Percentiles rank a stretch among this genome's conserved stretches.
Evolutionary conservation across 2,888 invertebrate species (phyloP).

Genomic region (Zaprionus bogoriensis): DNA sequence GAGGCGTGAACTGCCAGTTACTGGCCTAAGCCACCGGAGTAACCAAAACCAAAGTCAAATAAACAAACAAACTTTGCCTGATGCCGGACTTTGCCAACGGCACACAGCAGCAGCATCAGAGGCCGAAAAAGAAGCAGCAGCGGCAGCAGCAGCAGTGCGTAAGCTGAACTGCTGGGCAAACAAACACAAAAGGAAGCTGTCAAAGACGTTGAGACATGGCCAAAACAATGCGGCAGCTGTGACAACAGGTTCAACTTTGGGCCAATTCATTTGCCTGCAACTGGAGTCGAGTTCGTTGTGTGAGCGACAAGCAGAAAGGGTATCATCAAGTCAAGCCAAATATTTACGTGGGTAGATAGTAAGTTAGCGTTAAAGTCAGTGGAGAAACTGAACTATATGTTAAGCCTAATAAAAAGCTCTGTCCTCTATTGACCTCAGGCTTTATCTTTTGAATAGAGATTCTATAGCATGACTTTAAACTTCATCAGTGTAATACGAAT

Average conservation of each 20-base stretch:
- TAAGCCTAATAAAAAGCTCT: no score
- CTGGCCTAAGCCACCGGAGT: constrained; percentile 4
- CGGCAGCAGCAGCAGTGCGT: constrained; percentile 19
- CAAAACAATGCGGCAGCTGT: constrained; percentile 39
- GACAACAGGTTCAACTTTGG: constrained; percentile 34
- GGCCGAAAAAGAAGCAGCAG: constrained; percentile 4
- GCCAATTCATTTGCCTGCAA: constrained; percentile 26
- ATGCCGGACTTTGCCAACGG: constrained; percentile 22
- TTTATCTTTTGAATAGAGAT: no score
- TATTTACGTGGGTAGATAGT: no score
- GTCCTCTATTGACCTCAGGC: no score
- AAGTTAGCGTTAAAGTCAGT: no score
- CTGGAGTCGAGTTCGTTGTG: no score
- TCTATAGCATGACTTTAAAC: no score
- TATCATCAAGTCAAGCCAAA: not conserved
- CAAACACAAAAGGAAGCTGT: constrained; percentile 44
- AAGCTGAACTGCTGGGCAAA: constrained; percentile 27
- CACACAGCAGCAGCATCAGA: constrained; percentile 14
- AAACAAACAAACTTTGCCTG: constrained; percentile 38
- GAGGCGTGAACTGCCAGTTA: not conserved
- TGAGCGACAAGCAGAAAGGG: not conserved
- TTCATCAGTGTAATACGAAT: no score
- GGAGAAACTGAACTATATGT: no score
- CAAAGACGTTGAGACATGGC: constrained; percentile 35
- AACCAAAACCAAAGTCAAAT: constrained; percentile 42